phyloP scores from a whole-genome alignment of 2,797 vertebrate genomes.

The Epinephelus awoara region DNA sequence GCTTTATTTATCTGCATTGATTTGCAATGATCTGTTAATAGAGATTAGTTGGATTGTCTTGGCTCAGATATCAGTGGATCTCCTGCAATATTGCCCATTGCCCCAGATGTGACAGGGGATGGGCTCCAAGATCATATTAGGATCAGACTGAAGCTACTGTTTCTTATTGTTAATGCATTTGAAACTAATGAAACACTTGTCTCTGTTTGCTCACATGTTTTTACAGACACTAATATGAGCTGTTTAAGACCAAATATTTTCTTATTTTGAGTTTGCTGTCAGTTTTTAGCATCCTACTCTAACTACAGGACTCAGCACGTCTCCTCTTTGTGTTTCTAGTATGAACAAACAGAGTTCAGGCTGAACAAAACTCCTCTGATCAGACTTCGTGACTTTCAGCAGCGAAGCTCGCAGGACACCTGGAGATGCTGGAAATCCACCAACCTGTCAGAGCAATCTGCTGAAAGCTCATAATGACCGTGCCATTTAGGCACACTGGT shows the following conservation, averaged over 20 bases:
- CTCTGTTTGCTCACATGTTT: conserved; percentile 12
- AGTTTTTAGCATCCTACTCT: background rate
- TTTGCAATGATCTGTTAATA: too few relatives aligned
- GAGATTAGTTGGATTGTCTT: too few relatives aligned
- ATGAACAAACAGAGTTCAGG: background rate
- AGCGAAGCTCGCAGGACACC: conserved; percentile 19
- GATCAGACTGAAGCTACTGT: too few relatives aligned
- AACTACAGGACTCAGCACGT: background rate
- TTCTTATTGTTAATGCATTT: background rate
- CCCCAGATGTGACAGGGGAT: too few relatives aligned
- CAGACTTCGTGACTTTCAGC: background rate
- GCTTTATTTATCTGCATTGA: too few relatives aligned
- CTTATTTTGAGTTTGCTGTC: background rate
- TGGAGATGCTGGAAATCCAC: conserved; percentile 42
- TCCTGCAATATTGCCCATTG: too few relatives aligned
- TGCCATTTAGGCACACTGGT: conserved; percentile 35
- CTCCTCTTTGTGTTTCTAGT: background rate
- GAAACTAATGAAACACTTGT: background rate
- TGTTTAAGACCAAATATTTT: background rate
- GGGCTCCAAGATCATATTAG: too few relatives aligned
- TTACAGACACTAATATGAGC: background rate
- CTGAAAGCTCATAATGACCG: conserved; percentile 55
- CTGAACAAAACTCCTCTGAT: background rate
- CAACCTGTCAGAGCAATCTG: conserved; percentile 37
- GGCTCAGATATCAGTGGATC: too few relatives aligned